Conservation (phyloP, 2,888 invertebrate species). For the Orgyia antiqua region DNA sequence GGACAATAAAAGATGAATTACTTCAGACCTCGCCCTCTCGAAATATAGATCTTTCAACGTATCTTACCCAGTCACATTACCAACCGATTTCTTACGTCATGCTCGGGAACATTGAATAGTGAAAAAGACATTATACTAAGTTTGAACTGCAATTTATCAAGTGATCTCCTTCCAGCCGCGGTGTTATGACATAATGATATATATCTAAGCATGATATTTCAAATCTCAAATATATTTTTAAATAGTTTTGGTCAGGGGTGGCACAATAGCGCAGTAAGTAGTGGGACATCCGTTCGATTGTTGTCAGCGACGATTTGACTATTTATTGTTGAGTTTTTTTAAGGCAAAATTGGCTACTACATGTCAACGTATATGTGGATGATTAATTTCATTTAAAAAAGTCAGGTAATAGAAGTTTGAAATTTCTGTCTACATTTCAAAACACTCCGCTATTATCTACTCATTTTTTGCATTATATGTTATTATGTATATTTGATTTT, state of each 20-base stretch:
- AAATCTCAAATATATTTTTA: slow-evolving; percentile 56
- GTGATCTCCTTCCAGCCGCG: slow-evolving; percentile 69
- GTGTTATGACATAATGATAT: slow-evolving; percentile 77
- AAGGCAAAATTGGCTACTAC: slow-evolving; percentile 39
- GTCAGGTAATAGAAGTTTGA: no score
- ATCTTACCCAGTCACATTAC: slow-evolving; percentile 26
- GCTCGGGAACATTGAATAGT: slow-evolving; percentile 51
- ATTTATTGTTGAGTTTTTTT: slow-evolving; percentile 30
- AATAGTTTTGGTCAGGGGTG: slow-evolving; percentile 39
- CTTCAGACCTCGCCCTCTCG: slow-evolving; percentile 12
- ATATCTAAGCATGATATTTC: slow-evolving; percentile 72
- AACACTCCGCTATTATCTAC: no score
- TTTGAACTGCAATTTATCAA: slow-evolving; percentile 76
- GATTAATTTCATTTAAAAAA: no score
- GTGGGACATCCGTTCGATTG: slow-evolving; percentile 68
- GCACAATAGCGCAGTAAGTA: slow-evolving; percentile 38
- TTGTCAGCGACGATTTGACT: slow-evolving; percentile 45
- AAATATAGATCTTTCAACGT: slow-evolving; percentile 29
- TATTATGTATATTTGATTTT: no score
- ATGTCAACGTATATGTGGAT: slow-evolving; percentile 28
- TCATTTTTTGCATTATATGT: no score
- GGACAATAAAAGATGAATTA: slow-evolving; percentile 13
- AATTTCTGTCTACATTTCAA: no score
- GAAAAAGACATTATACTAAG: slow-evolving; percentile 77
- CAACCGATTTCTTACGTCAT: slow-evolving; percentile 61